Evolutionary conservation across 2,113 vertebrate genomes (phyloP).

Genomic region (Dromas ardeola): DNA sequence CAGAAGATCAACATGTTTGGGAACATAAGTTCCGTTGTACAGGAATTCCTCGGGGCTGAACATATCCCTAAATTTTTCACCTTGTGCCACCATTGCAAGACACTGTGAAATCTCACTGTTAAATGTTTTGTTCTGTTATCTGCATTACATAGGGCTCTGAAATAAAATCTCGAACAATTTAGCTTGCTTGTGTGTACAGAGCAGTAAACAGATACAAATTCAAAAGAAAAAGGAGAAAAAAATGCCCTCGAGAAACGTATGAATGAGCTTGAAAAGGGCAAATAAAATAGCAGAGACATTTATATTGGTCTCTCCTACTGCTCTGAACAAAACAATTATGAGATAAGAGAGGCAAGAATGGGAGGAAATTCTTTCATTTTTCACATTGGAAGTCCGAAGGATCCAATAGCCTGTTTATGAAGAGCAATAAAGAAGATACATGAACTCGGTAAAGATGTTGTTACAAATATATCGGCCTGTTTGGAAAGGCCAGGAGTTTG

Average conservation of each 20-base stretch:
- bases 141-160: conserved; percentile 17
- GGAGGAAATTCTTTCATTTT: conserved; percentile 81
- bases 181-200: conserved; percentile 32
- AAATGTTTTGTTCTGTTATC: conserved; percentile 32
- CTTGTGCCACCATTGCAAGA: neutral
- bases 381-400: conserved; percentile 70
- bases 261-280: conserved; percentile 78
- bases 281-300: conserved; percentile 77
- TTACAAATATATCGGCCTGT: conserved; percentile 71
- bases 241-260: conserved; percentile 72
- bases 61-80: neutral
- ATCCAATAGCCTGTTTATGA: conserved; percentile 82
- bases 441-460: conserved; percentile 75
- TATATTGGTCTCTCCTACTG: conserved; percentile 74
- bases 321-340: conserved; percentile 83
- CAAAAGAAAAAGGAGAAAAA: conserved; percentile 58
- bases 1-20: neutral
- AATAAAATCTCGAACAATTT: conserved; percentile 42
- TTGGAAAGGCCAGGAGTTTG: conserved; percentile 59
- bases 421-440: conserved; percentile 83
- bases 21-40: neutral
- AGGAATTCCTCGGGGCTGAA: neutral
- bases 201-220: conserved; percentile 62
- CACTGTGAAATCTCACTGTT: neutral
- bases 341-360: conserved; percentile 79